Evolutionary conservation across 2,888 invertebrate species (phyloP), one percentile per base, ranked within the genome.

Genomic region (Xanthorhoe designata): DNA sequence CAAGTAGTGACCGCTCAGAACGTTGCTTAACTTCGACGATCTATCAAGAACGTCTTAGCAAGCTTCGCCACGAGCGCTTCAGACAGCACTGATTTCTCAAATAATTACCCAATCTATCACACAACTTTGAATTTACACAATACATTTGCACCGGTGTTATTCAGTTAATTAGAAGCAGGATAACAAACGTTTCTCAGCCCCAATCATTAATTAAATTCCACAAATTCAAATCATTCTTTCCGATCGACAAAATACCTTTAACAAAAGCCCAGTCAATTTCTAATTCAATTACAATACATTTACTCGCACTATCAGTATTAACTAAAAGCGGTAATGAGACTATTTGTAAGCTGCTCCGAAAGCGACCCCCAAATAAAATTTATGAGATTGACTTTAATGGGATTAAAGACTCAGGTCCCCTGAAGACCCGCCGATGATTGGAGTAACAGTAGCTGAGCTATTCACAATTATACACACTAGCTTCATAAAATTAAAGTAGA

Each of bases 321-420:
- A 80, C 83, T 79, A 77, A 82, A 81, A 74, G 79, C 75, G 54
- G 71, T 84, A 84, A 84, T 82, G 80, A 84, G 82, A 78, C 81
- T 78, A 80, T 84, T 82, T 78, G 81, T 81, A 84, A 81, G 79
- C 81, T 75, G 74, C 75, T 75, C 74, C 53, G 69, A 72, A 66
- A 73, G 70, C 71, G 71, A 70, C 73, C 77, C 78, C 75, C 71
- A 75, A 83, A 83, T 81, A 78, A 80, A 84, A 84, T 84, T 83
- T 83, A 84, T 82, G 82, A 76, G 74, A 72, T 74, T 66, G 71
- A 72, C 68, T 74, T 61, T 74, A 74, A 72, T 71, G 61, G 72
- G 74, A 74, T 72, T 74, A 72, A 71, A 69, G 66, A 65, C 66
- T 57, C 61, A 61, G 54, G 61, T 58, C 49, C 61, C 29, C 18